Evolutionary conservation across 2,888 invertebrate species (phyloP), one percentile per base, ranked within the genome.

Genomic region (Phengaris alcon): DNA sequence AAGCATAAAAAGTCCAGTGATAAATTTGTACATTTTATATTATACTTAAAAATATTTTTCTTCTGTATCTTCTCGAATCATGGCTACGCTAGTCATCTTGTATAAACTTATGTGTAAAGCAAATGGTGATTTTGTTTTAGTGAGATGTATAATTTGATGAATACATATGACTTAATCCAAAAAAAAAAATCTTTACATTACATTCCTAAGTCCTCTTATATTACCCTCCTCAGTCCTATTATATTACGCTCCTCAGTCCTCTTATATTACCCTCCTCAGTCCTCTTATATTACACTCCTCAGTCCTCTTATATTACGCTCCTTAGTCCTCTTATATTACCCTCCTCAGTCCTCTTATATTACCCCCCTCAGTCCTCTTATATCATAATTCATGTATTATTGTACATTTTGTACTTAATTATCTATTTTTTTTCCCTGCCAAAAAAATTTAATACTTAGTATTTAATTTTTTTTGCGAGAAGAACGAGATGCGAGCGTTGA

Each of bases 81-180:
- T 72, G 72, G 84, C 85, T 86, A 83, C 82, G 85, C 90, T 90
- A 90, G 91, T 90, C 90, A 88, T 82, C 82, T 83, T 84, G 83
- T 86, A 84, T 86, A 73, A 57, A 73, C 74, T 73, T 77, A 59
- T 76, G 77, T 76, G 72, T 74, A 68, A 83, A 82, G 81, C 80
- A 82, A 83, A 84, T 84, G 84, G 90, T 90, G 91, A 91, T 90
- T 89, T 88, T 84, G 86, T 85, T 88, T 88, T 86, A 90, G 87
- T 89, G 87, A 90, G 87, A 88, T 77, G 76, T 76, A 77, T 77
- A 72, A 82, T 82, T 83, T 83, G 82, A 83, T 87, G 85, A 89
- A 88, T 90, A 89, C 90, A 86, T 74, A 76, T 73, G 75, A 82
- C 84, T 83, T 83, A 72, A 52, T 54, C 13, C 12, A 54, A 77